These are phyloP conservation scores for Carcharodon carcharias DNA, from an alignment of 2,797 vertebrate species.

Conservation along the genomic window DNA sequence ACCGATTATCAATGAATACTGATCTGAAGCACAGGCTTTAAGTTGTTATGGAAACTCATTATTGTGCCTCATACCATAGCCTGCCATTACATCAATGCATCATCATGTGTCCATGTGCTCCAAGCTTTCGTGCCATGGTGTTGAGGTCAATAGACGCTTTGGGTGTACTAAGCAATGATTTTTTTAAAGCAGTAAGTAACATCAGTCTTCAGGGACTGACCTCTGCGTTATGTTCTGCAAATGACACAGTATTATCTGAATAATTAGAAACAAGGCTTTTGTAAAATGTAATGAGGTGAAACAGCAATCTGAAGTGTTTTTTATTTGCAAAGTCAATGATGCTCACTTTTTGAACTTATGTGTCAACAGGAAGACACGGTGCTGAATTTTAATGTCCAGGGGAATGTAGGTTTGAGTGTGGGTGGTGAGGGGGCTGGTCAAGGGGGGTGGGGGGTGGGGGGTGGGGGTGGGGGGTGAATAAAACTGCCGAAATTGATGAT, in stretches of 20 bases:
- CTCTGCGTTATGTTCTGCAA: not conserved
- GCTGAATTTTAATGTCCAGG: too few relatives aligned
- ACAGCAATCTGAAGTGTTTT: not conserved
- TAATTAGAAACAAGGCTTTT: not conserved
- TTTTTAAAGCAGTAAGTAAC: not conserved
- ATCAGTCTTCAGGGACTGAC: not conserved
- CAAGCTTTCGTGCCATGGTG: not conserved
- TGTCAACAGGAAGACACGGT: too few relatives aligned
- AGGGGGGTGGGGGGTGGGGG: too few relatives aligned
- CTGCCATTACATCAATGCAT: not conserved
- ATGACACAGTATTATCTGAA: not conserved
- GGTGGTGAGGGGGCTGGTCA: too few relatives aligned
- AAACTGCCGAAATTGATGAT: too few relatives aligned
- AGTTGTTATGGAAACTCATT: too few relatives aligned
- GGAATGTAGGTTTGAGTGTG: too few relatives aligned
- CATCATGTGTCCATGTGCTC: not conserved
- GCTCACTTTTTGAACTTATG: not conserved
- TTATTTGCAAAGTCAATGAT: not conserved
- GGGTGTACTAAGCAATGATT: not conserved
- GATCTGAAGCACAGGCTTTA: too few relatives aligned
- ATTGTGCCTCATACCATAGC: not conserved
- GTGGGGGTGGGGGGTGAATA: too few relatives aligned
- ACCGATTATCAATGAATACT: too few relatives aligned
- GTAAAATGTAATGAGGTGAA: not conserved
- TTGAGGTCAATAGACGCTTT: not conserved